Evolutionary conservation across 2,113 vertebrate genomes (phyloP), one percentile per base, ranked within the genome.

Genomic region (Cottus gobio): DNA sequence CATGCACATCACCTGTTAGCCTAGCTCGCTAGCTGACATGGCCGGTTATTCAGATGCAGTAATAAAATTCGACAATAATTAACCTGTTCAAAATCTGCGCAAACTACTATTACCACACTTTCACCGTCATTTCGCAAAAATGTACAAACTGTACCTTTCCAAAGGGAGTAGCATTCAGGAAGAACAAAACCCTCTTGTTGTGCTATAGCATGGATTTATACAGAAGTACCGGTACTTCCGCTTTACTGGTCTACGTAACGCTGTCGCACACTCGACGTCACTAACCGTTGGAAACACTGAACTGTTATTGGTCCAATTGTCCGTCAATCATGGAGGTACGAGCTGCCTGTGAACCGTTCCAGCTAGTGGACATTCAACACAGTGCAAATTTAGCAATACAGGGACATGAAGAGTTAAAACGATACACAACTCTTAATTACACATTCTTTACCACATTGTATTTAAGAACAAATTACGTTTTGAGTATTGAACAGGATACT

Each of bases 201-300:
- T 10, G 42, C 42, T 44, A 11, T 7, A 44, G n/a, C 18, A 28
- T 6, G 9, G 54, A 28, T 57, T 57, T 57, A 28, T 5, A 5
- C 26, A 57, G 48, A 50, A 13, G 54, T n/a, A 7, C 18, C 57
- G 50, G 39, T 9, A 68, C 85, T 89, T 92, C 92, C 86, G 79
- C 18, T 34, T 52, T 50, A 5, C 3, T 13, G 3, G 1, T 0
- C 0, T 1, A 15, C 71, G 69, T 44, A 24, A 36, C 13, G 44
- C 2, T 22, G 42, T 70, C 65, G 46, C 13, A 11, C 22, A 0
- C 6, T 0, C 0, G 0, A 71, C 77, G 89, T 87, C 79, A 74
- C 30, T 48, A 52, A 24, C 22, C 0, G 1, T 9, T 18, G 4
- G 22, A 10, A 61, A 52, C 1, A 0, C 15, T 56, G 67, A 74